phyloP scores from a whole-genome alignment of 2,113 vertebrate species.

The Tragulus kanchil region DNA sequence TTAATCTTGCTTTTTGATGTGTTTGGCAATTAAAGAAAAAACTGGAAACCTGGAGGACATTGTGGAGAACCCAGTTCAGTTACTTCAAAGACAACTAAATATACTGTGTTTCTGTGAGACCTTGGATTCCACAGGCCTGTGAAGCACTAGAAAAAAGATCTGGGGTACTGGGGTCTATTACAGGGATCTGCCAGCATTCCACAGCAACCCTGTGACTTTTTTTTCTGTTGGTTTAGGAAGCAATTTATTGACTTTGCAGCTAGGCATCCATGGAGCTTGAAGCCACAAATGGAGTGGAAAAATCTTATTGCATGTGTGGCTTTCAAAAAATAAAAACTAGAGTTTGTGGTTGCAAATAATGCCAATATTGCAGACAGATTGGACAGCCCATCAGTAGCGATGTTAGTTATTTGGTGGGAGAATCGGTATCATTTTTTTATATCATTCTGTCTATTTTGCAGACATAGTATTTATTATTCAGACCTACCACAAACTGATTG shows the following conservation, averaged over 20 bases:
- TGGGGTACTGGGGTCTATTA: neutral
- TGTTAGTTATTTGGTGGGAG: conserved; percentile 43
- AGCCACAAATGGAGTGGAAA: conserved; percentile 59
- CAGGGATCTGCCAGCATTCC: neutral
- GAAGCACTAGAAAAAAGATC: conserved; percentile 37
- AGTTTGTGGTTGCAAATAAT: conserved; percentile 31
- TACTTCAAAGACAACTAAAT: neutral
- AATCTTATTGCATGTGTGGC: conserved; percentile 59
- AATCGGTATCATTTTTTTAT: neutral
- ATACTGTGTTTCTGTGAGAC: neutral
- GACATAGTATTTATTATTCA: neutral
- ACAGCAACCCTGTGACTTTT: conserved; percentile 36
- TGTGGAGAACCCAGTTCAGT: neutral
- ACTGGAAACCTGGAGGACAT: neutral
- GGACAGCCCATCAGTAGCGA: neutral
- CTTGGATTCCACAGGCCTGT: neutral
- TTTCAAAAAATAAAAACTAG: conserved; percentile 61
- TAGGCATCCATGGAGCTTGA: conserved; percentile 20
- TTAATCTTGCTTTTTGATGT: neutral
- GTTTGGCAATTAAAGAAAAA: conserved; percentile 23
- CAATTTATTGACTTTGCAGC: conserved; percentile 37
- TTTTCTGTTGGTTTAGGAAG: conserved; percentile 52
- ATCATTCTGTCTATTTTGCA: neutral
- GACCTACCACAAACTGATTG: neutral
- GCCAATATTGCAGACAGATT: neutral